A percentile compares a stretch with the other conserved stretches of the same genome.
Conservation (phyloP, 2,888 invertebrate species). For the Cheilosia vulpina region DNA sequence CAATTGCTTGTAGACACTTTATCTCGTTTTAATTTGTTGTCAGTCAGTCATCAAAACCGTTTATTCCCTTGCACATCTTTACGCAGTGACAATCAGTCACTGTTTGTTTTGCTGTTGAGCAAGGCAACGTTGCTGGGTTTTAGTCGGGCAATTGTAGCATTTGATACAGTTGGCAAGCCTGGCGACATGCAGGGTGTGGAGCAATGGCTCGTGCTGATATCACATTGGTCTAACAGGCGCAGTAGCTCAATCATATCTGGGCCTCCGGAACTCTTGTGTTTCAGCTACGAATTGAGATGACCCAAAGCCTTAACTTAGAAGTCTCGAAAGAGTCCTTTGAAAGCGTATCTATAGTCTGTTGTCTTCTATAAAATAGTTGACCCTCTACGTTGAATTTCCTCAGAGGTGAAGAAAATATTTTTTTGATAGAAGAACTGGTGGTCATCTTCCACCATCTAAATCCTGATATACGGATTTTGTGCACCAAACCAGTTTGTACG, state of each 20-base stretch:
- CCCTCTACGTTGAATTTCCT: no score
- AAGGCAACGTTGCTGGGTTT: slow-evolving; percentile 87
- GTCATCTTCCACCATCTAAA: no score
- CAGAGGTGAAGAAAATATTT: no score
- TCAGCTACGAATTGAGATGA: background rate
- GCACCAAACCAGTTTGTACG: no score
- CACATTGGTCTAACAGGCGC: slow-evolving; percentile 96
- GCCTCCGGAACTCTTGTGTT: slow-evolving; percentile 88
- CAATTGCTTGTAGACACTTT: no score
- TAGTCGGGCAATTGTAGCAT: slow-evolving; percentile 84
- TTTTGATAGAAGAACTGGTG: no score
- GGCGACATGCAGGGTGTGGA: slow-evolving; percentile 90
- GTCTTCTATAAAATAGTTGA: no score
- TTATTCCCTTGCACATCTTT: slow-evolving; percentile 59
- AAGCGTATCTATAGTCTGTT: no score
- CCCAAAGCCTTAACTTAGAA: no score
- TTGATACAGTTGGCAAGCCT: slow-evolving; percentile 85
- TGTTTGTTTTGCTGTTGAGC: slow-evolving; percentile 80
- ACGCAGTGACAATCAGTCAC: slow-evolving; percentile 71
- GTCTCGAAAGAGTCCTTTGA: no score
- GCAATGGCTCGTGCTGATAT: slow-evolving; percentile 91
- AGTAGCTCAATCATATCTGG: slow-evolving; percentile 96
- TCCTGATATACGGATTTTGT: no score
- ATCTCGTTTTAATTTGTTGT: slow-evolving; percentile 12
- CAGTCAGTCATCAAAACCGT: slow-evolving; percentile 26